Percentiles rank a stretch among this genome's conserved stretches.
Conservation (phyloP, 2,113 vertebrate species). For the Dolichotis patagonum region DNA sequence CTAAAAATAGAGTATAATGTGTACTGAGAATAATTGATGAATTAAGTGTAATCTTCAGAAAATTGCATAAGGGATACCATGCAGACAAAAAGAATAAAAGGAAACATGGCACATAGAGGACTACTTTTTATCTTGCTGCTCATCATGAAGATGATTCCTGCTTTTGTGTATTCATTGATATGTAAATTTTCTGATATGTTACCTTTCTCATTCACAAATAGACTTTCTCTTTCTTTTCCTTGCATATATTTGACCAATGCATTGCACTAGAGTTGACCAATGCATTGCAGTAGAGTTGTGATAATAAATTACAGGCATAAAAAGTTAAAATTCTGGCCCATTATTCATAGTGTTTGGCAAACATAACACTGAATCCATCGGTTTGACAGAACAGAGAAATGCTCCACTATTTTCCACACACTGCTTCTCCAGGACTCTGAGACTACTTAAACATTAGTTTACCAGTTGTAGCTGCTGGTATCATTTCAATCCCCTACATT, state of each 20-base stretch:
- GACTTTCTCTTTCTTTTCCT: not conserved
- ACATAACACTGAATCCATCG: not conserved
- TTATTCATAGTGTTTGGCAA: not conserved
- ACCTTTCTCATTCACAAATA: not conserved
- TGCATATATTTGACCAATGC: not conserved
- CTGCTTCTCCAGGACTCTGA: not conserved
- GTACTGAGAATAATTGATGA: constrained; percentile 12
- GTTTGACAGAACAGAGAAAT: not conserved
- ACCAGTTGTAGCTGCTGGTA: not conserved
- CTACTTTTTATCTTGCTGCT: not conserved
- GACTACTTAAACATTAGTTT: not conserved
- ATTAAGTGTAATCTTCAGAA: not conserved
- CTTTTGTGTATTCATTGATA: not conserved
- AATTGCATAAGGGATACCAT: not conserved
- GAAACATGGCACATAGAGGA: not conserved
- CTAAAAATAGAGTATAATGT: constrained; percentile 6
- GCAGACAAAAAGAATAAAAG: not conserved
- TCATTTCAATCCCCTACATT: not conserved
- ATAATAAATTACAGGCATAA: not conserved
- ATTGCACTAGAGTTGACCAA: not conserved
- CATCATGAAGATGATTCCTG: not conserved
- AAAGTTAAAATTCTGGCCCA: not conserved
- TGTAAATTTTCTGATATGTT: not conserved
- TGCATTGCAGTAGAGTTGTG: not conserved
- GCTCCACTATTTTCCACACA: not conserved